phyloP scores from a whole-genome alignment of 2,797 vertebrate genomes.

The Characodon lateralis region DNA sequence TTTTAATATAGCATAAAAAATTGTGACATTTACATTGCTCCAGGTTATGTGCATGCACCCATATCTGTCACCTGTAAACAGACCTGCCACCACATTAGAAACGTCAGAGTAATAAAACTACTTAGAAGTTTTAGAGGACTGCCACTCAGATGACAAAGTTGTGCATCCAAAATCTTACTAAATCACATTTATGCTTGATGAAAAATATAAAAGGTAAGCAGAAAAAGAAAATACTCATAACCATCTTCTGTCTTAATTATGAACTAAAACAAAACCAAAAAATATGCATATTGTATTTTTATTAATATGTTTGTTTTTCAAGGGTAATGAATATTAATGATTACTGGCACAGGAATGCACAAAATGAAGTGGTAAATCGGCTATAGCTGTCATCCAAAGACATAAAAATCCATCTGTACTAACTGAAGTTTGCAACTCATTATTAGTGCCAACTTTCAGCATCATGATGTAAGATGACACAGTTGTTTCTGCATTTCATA shows the following conservation, averaged over 20 bases:
- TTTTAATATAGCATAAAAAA: neutral
- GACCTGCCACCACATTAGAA: neutral
- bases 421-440: neutral
- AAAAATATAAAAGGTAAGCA: neutral
- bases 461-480: neutral
- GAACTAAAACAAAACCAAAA: neutral
- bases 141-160: neutral
- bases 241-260: neutral
- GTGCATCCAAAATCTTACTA: neutral
- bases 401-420: neutral
- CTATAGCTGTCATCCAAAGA: neutral
- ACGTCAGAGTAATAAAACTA: neutral
- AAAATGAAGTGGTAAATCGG: neutral
- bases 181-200: neutral
- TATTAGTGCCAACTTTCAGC: neutral
- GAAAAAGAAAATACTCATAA: neutral
- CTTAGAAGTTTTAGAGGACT: neutral
- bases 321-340: too few relatives aligned
- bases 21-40: neutral
- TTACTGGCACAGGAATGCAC: neutral
- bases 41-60: neutral
- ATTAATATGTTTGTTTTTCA: neutral
- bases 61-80: neutral
- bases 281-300: neutral
- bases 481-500: slow-evolving; percentile 2